A percentile compares a stretch with the other conserved stretches of the same genome.
Evolutionary conservation across 1,140 invertebrate species (phyloP).

Genomic region (Ephestia elutella): DNA sequence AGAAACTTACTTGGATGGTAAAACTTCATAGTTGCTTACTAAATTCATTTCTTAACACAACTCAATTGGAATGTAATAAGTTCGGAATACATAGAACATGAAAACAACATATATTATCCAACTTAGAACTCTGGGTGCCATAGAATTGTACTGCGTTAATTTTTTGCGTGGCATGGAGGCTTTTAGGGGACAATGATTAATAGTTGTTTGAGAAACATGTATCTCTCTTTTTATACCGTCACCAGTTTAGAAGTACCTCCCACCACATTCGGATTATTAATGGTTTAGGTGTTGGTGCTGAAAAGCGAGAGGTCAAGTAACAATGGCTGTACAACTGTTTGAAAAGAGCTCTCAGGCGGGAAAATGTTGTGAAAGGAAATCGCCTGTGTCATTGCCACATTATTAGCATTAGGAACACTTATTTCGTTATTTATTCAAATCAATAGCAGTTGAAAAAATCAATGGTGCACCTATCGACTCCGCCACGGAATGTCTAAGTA

Average conservation of each 20-base stretch:
- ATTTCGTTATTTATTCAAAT: neutral
- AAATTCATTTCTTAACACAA: too few species aligned
- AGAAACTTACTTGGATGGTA: too few species aligned
- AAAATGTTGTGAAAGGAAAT: slow-evolving; percentile 22
- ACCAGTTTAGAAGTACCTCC: slow-evolving; percentile 9
- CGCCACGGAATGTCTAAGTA: too few species aligned
- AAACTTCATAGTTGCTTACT: too few species aligned
- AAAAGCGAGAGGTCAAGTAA: slow-evolving; percentile 5
- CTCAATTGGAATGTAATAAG: too few species aligned
- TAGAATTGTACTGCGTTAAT: slow-evolving; percentile 44
- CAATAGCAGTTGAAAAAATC: neutral
- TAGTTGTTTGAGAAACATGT: slow-evolving; percentile 40
- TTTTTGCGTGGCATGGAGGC: slow-evolving; percentile 49
- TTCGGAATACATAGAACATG: neutral
- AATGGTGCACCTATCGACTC: too few species aligned
- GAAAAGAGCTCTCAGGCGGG: slow-evolving; percentile 20
- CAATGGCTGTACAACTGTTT: slow-evolving; percentile 15
- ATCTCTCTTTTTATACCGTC: slow-evolving; percentile 33
- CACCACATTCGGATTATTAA: neutral
- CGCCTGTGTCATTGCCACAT: slow-evolving; percentile 20
- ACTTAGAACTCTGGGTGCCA: slow-evolving; percentile 7
- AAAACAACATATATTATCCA: neutral
- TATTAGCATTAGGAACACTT: slow-evolving; percentile 21
- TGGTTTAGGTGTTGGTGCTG: neutral
- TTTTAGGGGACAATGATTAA: slow-evolving; percentile 58